A percentile compares a stretch with the other conserved stretches of the same genome.
Evolutionary conservation across 2,888 invertebrate species (phyloP).

Genomic region (Agrotis clavis): DNA sequence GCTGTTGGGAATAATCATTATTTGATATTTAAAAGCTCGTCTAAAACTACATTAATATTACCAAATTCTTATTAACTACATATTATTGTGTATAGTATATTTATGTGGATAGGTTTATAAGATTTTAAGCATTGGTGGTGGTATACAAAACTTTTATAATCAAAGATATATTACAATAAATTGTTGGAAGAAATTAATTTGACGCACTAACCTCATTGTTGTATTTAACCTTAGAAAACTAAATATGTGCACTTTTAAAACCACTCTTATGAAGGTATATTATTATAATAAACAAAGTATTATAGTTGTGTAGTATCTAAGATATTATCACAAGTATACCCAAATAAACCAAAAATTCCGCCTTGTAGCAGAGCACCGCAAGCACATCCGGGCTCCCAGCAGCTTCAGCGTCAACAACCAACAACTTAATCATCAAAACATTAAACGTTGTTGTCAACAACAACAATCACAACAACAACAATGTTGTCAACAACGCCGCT

Average conservation of each 20-base stretch:
- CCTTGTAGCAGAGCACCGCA: constrained; percentile 82
- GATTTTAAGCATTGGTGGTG: constrained; percentile 49
- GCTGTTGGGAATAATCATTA: background rate
- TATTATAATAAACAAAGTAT: background rate
- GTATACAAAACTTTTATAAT: constrained; percentile 19
- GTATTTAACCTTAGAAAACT: constrained; percentile 10
- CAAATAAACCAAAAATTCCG: constrained; percentile 43
- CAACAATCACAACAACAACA: constrained; percentile 90
- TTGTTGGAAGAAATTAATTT: background rate
- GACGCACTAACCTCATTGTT: constrained; percentile 14
- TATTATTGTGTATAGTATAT: too few relatives aligned
- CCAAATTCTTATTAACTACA: too few relatives aligned
- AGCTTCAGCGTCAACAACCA: constrained; percentile 88
- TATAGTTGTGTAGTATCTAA: constrained; percentile 9
- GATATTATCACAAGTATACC: constrained; percentile 23
- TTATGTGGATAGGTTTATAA: too few relatives aligned
- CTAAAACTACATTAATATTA: background rate
- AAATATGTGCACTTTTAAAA: constrained; percentile 37
- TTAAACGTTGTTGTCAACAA: constrained; percentile 90
- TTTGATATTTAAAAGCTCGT: too few relatives aligned
- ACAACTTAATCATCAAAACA: constrained; percentile 90
- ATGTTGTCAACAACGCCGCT: constrained; percentile 89
- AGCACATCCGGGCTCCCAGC: constrained; percentile 81
- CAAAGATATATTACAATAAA: background rate
- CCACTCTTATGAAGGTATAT: constrained; percentile 2